Percentiles rank a stretch among this genome's conserved stretches.
phyloP scores from a whole-genome alignment of 2,113 vertebrate species.

The Coregonus clupeaformis region DNA sequence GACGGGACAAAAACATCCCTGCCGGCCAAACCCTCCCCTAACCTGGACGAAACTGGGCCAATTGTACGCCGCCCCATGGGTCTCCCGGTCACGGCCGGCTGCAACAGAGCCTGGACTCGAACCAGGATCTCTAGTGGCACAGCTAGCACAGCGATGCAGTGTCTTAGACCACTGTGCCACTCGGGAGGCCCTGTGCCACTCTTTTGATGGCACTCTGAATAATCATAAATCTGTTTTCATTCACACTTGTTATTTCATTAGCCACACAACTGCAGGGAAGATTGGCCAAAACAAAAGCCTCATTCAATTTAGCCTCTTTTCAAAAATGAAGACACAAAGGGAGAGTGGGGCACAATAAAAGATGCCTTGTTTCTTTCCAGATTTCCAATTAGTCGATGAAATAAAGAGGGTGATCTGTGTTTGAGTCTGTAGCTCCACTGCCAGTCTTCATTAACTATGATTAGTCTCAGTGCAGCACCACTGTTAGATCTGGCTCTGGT shows the following conservation, averaged over 20 bases:
- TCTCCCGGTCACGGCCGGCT: too few species aligned
- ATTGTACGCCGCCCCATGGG: too few species aligned
- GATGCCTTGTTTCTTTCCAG: constrained; percentile 69
- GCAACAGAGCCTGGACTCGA: too few species aligned
- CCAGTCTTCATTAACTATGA: constrained; percentile 82
- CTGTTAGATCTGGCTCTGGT: constrained; percentile 30
- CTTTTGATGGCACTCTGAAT: neutral
- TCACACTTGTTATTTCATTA: constrained; percentile 45
- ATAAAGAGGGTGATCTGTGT: constrained; percentile 79
- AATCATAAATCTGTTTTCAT: constrained; percentile 26
- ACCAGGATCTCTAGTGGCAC: too few species aligned
- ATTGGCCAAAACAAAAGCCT: constrained; percentile 26
- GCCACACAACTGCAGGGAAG: constrained; percentile 44
- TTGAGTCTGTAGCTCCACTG: constrained; percentile 69
- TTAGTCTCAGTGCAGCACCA: constrained; percentile 69
- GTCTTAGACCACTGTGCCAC: too few species aligned
- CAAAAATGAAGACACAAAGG: constrained; percentile 41
- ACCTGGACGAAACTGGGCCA: too few species aligned
- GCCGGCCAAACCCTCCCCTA: too few species aligned
- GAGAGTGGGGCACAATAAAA: constrained; percentile 38
- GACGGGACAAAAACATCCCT: too few species aligned
- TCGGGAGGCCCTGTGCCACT: neutral
- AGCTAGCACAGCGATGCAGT: too few species aligned
- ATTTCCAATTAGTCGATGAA: constrained; percentile 83
- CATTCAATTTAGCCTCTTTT: constrained; percentile 44